Conservation (phyloP, 1,140 invertebrate genomes). For the Drosophila leontia region DNA sequence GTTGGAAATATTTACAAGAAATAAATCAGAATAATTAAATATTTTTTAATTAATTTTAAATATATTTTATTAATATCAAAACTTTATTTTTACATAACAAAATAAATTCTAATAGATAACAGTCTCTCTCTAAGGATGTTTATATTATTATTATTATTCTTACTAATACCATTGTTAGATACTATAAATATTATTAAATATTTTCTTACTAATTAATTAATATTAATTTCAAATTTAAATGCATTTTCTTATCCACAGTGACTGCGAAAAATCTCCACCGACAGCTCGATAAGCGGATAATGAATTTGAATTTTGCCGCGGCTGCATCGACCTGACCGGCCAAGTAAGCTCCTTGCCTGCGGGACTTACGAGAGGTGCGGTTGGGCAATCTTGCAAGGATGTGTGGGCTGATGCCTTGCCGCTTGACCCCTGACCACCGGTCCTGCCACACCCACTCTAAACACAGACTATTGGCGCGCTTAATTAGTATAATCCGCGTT, state of each 20-base stretch:
- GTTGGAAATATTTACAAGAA: not conserved
- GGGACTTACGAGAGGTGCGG: not conserved
- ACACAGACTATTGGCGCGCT: conserved; percentile 60
- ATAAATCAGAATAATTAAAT: not conserved
- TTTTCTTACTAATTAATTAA: not conserved
- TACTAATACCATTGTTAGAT: too few species aligned
- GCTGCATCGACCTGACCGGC: conserved; percentile 29
- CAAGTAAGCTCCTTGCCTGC: not conserved
- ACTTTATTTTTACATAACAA: not conserved
- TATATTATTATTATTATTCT: too few species aligned
- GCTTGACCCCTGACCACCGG: conserved; percentile 8
- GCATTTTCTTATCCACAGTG: conserved; percentile 29
- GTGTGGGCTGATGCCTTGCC: conserved; percentile 9
- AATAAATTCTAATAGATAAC: not conserved
- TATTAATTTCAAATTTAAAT: not conserved
- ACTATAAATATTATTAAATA: too few species aligned
- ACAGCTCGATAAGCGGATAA: conserved; percentile 68
- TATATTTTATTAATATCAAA: too few species aligned
- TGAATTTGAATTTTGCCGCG: conserved; percentile 68
- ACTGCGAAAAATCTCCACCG: conserved; percentile 20
- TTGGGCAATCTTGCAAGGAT: conserved; percentile 25
- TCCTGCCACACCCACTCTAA: not conserved
- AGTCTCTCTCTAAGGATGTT: too few species aligned
- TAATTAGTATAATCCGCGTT: conserved; percentile 84
- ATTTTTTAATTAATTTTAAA: not conserved